Percentiles rank a stretch among this genome's conserved stretches.
Conservation (phyloP, 1,140 invertebrate genomes). For the Odontomachus brunneus region DNA sequence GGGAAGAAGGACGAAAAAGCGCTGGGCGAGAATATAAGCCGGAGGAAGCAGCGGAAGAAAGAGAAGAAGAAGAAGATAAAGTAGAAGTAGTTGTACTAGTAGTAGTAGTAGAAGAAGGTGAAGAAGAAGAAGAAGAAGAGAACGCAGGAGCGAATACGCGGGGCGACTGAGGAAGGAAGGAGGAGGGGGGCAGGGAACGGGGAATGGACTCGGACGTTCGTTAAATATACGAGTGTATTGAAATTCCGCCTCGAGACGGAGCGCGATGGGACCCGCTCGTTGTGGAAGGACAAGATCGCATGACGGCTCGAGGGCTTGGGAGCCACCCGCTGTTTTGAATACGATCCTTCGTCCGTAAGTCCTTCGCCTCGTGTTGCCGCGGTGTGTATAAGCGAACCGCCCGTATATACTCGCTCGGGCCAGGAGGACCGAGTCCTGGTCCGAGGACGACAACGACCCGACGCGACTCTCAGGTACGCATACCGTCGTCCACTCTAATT, state of each 20-base stretch:
- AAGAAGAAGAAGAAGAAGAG: slow-evolving; percentile 10
- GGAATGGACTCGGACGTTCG: slow-evolving; percentile 72
- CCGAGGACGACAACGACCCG: slow-evolving; percentile 78
- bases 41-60: slow-evolving; percentile 33
- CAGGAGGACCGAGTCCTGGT: slow-evolving; percentile 55
- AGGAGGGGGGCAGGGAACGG: slow-evolving; percentile 32
- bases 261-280: slow-evolving; percentile 77
- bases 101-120: slow-evolving; percentile 14
- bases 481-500: slow-evolving; percentile 85
- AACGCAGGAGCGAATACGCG: no score
- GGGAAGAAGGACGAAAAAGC: slow-evolving; percentile 42
- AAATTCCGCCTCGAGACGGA: slow-evolving; percentile 79
- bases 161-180: no score
- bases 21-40: slow-evolving; percentile 18
- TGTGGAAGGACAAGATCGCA: slow-evolving; percentile 82
- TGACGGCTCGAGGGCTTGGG: slow-evolving; percentile 79
- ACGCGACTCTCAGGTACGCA: slow-evolving; percentile 80
- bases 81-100: slow-evolving; percentile 21
- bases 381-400: slow-evolving; percentile 68
- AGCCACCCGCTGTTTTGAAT: slow-evolving; percentile 82
- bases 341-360: slow-evolving; percentile 74
- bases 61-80: slow-evolving; percentile 57
- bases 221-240: slow-evolving; percentile 83
- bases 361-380: slow-evolving; percentile 62
- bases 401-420: slow-evolving; percentile 63